Evolutionary conservation across 1,140 invertebrate genomes (phyloP).

Genomic region (Drepana arcuata): DNA sequence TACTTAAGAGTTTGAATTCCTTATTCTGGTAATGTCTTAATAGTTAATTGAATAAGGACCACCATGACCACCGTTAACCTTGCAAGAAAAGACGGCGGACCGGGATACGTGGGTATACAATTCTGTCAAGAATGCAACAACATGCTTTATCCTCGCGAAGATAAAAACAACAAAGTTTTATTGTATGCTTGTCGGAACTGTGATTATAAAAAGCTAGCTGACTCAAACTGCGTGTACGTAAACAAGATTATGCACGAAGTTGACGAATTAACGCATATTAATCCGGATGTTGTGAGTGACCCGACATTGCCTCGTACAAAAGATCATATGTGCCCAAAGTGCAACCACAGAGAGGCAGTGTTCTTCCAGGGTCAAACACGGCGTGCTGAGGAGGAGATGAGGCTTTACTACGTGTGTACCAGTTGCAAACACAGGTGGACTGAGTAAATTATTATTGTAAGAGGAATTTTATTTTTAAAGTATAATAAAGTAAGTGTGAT

Average conservation of each 20-base stretch:
- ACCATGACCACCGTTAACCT: conserved; percentile 48
- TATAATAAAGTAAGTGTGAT: too few relatives aligned
- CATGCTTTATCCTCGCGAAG: conserved; percentile 99
- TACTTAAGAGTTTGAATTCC: too few relatives aligned
- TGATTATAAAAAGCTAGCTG: conserved; percentile 95
- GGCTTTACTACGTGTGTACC: conserved; percentile 99
- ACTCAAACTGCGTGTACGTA: conserved; percentile 99
- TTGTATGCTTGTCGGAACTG: conserved; percentile 98
- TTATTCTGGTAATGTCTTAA: too few relatives aligned
- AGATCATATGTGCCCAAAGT: conserved; percentile 98
- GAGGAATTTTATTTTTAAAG: conserved; percentile 12
- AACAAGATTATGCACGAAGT: conserved; percentile 99
- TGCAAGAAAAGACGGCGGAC: conserved; percentile 80
- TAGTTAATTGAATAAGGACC: too few relatives aligned
- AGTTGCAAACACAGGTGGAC: conserved; percentile 98
- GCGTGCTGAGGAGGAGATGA: conserved; percentile 98
- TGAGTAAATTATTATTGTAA: conserved; percentile 78
- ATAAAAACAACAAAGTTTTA: conserved; percentile 96
- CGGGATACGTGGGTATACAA: conserved; percentile 94
- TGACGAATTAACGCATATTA: conserved; percentile 98
- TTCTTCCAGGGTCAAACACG: conserved; percentile 87
- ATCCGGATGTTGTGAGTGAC: conserved; percentile 97
- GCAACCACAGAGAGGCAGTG: conserved; percentile 92
- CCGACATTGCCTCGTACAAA: conserved; percentile 98
- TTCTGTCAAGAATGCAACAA: conserved; percentile 99